Evolutionary conservation across 2,113 vertebrate species (phyloP).

Genomic region (Tretioscincus oriximinensis): DNA sequence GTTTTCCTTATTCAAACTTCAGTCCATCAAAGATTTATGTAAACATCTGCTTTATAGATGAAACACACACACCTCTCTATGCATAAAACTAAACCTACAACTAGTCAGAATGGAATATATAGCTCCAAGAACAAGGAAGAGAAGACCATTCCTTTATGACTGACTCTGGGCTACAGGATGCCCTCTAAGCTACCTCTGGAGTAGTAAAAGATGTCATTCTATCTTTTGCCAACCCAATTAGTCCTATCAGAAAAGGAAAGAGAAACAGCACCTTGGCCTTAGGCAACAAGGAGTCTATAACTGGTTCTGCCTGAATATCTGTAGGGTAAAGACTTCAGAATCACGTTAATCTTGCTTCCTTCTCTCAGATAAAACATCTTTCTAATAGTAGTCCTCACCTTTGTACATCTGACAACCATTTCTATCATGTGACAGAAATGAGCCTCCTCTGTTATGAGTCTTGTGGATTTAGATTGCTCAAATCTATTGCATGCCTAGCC

Average conservation of each 20-base stretch:
- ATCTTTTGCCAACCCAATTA: no score
- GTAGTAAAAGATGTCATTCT: not conserved
- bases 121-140: not conserved
- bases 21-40: not conserved
- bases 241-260: not conserved
- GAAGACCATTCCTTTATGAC: not conserved
- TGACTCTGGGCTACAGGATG: no score
- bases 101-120: not conserved
- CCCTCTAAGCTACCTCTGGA: not conserved
- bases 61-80: not conserved
- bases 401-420: not conserved
- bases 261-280: not conserved
- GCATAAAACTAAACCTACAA: not conserved
- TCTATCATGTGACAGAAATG: not conserved
- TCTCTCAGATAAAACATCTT: not conserved
- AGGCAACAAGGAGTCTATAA: not conserved
- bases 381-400: not conserved
- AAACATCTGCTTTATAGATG: not conserved
- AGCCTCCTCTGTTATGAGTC: not conserved
- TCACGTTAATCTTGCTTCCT: not conserved
- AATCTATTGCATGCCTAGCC: constrained; percentile 1
- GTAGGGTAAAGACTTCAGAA: not conserved
- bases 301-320: constrained; percentile 8
- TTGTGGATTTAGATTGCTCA: constrained; percentile 13
- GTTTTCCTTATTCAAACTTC: not conserved